Conservation (phyloP, 2,888 invertebrate genomes). For the Phlogophora meticulosa region DNA sequence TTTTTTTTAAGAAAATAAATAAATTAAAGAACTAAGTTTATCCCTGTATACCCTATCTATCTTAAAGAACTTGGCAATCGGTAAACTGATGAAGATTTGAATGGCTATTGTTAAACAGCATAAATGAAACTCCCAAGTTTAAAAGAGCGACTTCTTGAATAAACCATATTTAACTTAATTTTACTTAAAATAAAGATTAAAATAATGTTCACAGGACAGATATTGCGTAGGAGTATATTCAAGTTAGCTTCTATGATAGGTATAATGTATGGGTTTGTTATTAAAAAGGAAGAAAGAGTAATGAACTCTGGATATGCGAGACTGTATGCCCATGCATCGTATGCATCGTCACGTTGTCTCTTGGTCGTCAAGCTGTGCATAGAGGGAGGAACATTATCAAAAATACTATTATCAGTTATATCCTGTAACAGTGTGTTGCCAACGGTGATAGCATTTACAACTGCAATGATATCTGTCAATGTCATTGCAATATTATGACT, state of each 20-base stretch:
- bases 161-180: no score
- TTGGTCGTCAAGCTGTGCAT: not conserved
- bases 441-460: constrained; percentile 30
- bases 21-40: no score
- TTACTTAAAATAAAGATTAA: no score
- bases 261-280: not conserved
- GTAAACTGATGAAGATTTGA: no score
- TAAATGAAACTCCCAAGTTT: no score
- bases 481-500: constrained; percentile 19
- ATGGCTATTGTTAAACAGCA: no score
- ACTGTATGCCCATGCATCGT: constrained; percentile 7
- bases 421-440: constrained; percentile 32
- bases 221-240: not conserved
- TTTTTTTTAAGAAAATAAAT: no score
- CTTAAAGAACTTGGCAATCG: no score
- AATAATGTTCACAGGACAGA: not conserved
- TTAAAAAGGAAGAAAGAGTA: not conserved
- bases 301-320: constrained; percentile 34
- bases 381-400: constrained; percentile 2
- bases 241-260: not conserved
- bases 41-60: no score
- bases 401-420: not conserved
- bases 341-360: constrained; percentile 36
- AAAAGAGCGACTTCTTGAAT: no score
- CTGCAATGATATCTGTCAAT: constrained; percentile 5